Base-by-base conservation (phyloP, 1,140 invertebrate species). In the Yoshiicerus persimilis region DNA sequence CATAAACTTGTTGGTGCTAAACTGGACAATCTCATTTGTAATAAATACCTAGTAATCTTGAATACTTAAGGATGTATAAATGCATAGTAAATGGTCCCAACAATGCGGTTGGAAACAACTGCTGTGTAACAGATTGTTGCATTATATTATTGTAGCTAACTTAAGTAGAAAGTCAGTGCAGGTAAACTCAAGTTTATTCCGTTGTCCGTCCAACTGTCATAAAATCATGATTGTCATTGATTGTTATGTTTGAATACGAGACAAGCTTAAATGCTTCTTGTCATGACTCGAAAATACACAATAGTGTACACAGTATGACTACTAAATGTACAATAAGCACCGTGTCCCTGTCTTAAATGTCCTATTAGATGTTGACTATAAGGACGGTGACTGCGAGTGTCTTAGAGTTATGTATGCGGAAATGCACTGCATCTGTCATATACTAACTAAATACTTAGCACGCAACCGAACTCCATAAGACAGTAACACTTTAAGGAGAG, bases 201-300 rank as follows among this genome's bases (percentile, higher is more conserved):
- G 75, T 80, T 80, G 75, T 80, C 32, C 34, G 75, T 80, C 75
- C 75, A 36, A 23, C 75, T 80, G 75, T 80, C 75, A 80, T 80
- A 80, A 80, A 80, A 80, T 80, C 75, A 80, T 80, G 34, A 80
- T 80, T 80, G 30, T 80, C 32, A 20, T 34, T 34, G 75, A 80
- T 80, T 80, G 75, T 80, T 38, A 80, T 34, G 75, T 80, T 80
- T 20, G 30, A 70, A 9, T 70, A 13, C 2, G 4, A 80, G 64
- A 70, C 75, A 36, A 36, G 30, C 32, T n/a, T 23, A 36, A 80
- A 80, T 80, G 75, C 32, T 4, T 80, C 75, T 80, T 80, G 75
- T 80, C 75, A 80, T 80, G 75, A 36, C 75, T 34, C 34, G 20
- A 11, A 38, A 6, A 30, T 32, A 4, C 13, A 30, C 66, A 30